Evolutionary conservation across 2,797 vertebrate genomes (phyloP).

Genomic region (Oreochromis grahami): DNA sequence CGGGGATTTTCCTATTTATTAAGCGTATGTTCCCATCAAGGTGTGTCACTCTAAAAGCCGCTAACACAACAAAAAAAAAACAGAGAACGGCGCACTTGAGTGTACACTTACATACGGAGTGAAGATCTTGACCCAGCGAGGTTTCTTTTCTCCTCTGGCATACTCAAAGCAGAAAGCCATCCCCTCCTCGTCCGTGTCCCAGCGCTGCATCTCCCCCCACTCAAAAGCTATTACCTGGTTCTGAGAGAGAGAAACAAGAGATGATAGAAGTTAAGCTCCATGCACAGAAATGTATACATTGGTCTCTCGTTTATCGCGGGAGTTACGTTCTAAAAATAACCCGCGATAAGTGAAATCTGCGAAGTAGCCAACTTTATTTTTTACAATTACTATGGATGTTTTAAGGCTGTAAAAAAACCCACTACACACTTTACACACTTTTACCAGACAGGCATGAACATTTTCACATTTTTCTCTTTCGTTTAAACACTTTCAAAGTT

Average conservation of each 20-base stretch:
- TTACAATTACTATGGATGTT: not conserved
- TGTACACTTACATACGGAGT: conserved; percentile 88
- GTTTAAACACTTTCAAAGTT: not conserved
- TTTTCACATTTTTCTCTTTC: not conserved
- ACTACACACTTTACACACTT: not conserved
- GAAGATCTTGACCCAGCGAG: conserved; percentile 98
- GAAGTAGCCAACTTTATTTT: not conserved
- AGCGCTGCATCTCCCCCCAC: conserved; percentile 97
- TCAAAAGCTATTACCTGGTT: conserved; percentile 97
- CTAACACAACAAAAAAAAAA: not conserved
- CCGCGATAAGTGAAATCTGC: accelerated
- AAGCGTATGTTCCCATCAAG: not conserved
- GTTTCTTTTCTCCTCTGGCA: conserved; percentile 91
- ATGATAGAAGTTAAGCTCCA: not conserved
- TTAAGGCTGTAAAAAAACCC: accelerated
- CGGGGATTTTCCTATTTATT: accelerated
- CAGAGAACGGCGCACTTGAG: not conserved
- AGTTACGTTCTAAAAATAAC: not conserved
- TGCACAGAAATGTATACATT: not conserved
- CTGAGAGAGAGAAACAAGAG: conserved; percentile 53
- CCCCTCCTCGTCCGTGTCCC: conserved; percentile 97
- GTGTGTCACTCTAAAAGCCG: not conserved
- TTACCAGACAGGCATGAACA: not conserved
- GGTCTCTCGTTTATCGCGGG: not conserved
- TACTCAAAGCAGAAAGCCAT: conserved; percentile 98